Evolutionary conservation across 2,113 vertebrate genomes (phyloP).

Genomic region (Arizona elegans): DNA sequence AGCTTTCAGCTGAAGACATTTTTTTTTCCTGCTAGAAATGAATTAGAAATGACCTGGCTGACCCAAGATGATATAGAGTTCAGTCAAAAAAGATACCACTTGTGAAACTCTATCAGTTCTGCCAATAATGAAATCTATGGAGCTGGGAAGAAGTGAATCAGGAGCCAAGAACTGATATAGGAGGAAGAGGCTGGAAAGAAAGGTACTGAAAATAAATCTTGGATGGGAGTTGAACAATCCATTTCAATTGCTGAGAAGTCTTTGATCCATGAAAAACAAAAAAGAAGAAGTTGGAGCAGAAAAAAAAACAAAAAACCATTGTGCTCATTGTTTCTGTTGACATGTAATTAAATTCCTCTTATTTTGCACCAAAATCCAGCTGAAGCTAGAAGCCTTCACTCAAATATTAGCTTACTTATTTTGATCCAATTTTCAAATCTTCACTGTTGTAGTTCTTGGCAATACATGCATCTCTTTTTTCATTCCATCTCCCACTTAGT

Average conservation of each 20-base stretch:
- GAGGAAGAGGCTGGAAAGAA: background rate
- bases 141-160: background rate
- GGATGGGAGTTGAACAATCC: no score
- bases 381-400: background rate
- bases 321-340: background rate
- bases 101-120: slow-evolving; percentile 1
- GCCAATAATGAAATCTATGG: background rate
- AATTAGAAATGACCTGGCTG: slow-evolving; percentile 19
- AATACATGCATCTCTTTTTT: background rate
- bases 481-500: background rate
- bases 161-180: background rate
- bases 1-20: slow-evolving; percentile 8
- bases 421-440: background rate
- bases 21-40: slow-evolving; percentile 1
- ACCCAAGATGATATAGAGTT: slow-evolving; percentile 14
- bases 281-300: background rate
- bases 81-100: slow-evolving; percentile 6
- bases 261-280: background rate
- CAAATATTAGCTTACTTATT: background rate
- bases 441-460: background rate
- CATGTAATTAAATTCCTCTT: background rate
- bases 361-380: background rate
- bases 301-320: background rate
- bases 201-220: background rate
- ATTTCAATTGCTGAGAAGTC: background rate